phyloP scores from a whole-genome alignment of 1,140 invertebrate species.

The Brachionus plicatilis region DNA sequence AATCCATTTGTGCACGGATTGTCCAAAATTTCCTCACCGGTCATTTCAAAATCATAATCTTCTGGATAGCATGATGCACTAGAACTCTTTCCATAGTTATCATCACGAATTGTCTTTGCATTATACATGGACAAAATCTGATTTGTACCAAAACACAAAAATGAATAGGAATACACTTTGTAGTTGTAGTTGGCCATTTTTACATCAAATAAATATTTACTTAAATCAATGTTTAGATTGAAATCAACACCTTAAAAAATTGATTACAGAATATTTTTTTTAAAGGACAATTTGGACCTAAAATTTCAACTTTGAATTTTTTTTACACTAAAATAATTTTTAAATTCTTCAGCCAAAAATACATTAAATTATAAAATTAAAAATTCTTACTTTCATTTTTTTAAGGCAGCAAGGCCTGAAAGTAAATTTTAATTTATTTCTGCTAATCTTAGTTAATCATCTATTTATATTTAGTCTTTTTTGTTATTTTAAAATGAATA shows the following conservation, averaged over 20 bases:
- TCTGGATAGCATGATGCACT: constrained; percentile 32
- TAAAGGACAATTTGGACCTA: too few species aligned
- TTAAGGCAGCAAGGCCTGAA: too few species aligned
- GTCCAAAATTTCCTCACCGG: constrained; percentile 2
- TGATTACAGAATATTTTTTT: too few species aligned
- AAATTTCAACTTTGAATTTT: too few species aligned
- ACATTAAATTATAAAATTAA: too few species aligned
- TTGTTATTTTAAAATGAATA: too few species aligned
- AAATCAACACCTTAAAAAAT: background rate
- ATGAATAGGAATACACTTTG: constrained; percentile 4
- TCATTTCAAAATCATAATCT: background rate
- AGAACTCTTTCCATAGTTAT: background rate
- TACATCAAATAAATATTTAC: background rate
- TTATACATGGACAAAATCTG: constrained; percentile 28
- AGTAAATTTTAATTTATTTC: too few species aligned
- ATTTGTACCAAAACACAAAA: constrained; percentile 25
- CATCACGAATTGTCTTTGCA: background rate
- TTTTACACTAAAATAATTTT: too few species aligned
- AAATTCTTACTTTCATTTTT: too few species aligned
- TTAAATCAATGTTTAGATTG: background rate
- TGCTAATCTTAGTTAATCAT: too few species aligned
- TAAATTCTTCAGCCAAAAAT: too few species aligned
- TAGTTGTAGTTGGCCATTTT: background rate
- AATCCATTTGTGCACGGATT: constrained; percentile 22
- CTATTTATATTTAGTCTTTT: too few species aligned